Conservation (phyloP, 1,140 invertebrate species). For the Drosophila takahashii region DNA sequence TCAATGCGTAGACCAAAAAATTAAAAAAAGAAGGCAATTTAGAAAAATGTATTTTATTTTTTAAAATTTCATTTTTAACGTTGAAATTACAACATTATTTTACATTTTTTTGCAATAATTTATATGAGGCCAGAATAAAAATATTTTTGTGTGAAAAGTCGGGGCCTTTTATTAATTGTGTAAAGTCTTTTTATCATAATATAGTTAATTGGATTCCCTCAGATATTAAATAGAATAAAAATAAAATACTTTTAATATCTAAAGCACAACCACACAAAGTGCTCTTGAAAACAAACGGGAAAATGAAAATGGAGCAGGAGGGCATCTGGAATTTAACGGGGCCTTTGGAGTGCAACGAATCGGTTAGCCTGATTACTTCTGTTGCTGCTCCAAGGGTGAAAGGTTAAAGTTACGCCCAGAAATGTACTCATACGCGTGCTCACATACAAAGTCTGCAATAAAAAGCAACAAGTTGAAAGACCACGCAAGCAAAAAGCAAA, state of each 20-base stretch:
- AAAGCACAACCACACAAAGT: not conserved
- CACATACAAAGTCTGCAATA: slow-evolving; percentile 32
- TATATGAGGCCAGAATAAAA: too few relatives aligned
- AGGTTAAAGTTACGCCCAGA: slow-evolving; percentile 51
- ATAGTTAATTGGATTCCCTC: too few relatives aligned
- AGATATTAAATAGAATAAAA: too few relatives aligned
- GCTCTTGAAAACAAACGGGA: not conserved
- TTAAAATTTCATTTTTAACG: too few relatives aligned
- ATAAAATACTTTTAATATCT: not conserved
- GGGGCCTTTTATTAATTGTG: too few relatives aligned
- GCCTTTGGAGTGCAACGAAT: slow-evolving; percentile 71
- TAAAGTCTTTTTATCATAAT: too few relatives aligned
- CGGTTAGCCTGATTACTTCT: slow-evolving; percentile 72
- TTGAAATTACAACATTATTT: too few relatives aligned
- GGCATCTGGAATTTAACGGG: slow-evolving; percentile 16
- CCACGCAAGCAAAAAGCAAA: slow-evolving; percentile 44
- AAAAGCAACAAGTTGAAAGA: slow-evolving; percentile 72
- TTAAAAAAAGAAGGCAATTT: too few relatives aligned
- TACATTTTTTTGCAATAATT: too few relatives aligned
- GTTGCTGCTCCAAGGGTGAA: slow-evolving; percentile 56
- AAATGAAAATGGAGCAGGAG: not conserved
- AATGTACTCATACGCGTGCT: not conserved
- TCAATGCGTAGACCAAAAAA: too few relatives aligned
- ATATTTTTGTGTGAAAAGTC: too few relatives aligned
- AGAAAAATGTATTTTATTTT: too few relatives aligned